These are phyloP conservation scores for Drosophila pruinosa DNA, from an alignment of 1,140 invertebrate genomes.

Conservation along the genomic window DNA sequence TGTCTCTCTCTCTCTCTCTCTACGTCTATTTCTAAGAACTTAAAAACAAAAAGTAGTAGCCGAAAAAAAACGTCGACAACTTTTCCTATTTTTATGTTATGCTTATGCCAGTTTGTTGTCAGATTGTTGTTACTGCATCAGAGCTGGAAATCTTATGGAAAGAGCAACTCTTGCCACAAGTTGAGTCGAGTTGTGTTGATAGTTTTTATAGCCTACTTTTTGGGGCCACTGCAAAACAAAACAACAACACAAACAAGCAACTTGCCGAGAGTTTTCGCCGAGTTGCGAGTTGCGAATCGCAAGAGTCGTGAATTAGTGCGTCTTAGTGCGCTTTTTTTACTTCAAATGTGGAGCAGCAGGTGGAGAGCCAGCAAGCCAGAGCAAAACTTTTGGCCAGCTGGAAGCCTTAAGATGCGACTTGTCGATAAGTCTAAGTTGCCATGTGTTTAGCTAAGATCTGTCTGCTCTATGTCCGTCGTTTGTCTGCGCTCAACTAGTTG, in stretches of 20 bases:
- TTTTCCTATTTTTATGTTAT: slow-evolving; percentile 80
- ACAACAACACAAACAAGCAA: slow-evolving; percentile 16
- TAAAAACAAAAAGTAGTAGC: slow-evolving; percentile 46
- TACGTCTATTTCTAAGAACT: slow-evolving; percentile 34
- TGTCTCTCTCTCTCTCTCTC: background rate
- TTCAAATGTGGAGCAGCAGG: slow-evolving; percentile 2
- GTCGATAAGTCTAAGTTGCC: slow-evolving; percentile 76
- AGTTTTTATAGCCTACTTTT: slow-evolving; percentile 80
- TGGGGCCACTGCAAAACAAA: slow-evolving; percentile 8
- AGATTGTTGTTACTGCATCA: slow-evolving; percentile 47
- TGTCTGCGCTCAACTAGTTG: slow-evolving; percentile 71
- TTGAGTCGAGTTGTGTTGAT: slow-evolving; percentile 74
- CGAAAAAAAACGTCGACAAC: slow-evolving; percentile 53
- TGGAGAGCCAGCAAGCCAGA: background rate
- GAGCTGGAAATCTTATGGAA: slow-evolving; percentile 45
- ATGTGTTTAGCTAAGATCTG: slow-evolving; percentile 68
- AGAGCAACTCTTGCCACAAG: slow-evolving; percentile 51
- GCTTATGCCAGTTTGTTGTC: slow-evolving; percentile 54
- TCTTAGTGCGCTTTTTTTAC: slow-evolving; percentile 51
- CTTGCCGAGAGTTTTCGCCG: slow-evolving; percentile 8
- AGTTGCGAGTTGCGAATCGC: slow-evolving; percentile 13
- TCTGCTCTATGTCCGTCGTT: background rate
- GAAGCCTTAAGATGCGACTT: slow-evolving; percentile 72
- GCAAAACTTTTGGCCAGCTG: slow-evolving; percentile 69
- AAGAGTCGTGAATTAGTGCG: slow-evolving; percentile 69